Evolutionary conservation across 2,888 invertebrate species (phyloP).

Genomic region (Catocala nupta): DNA sequence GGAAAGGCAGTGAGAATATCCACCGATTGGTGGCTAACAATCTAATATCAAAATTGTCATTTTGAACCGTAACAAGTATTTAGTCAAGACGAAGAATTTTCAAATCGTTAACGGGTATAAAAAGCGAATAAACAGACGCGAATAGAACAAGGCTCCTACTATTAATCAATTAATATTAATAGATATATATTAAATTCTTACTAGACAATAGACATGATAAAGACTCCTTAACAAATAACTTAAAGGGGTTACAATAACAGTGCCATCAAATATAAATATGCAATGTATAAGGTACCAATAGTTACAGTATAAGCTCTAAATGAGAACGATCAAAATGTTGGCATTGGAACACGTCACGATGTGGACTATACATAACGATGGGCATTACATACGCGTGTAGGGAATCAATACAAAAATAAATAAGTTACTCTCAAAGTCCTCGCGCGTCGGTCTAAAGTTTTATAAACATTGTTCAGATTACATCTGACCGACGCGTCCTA

Average conservation of each 20-base stretch:
- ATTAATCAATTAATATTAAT: conserved; percentile 77
- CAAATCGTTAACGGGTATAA: conserved; percentile 72
- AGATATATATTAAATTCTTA: conserved; percentile 84
- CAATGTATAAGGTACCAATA: conserved; percentile 79
- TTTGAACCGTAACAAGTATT: conserved; percentile 72
- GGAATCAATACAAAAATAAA: conserved; percentile 39
- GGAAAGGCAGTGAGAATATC: conserved; percentile 75
- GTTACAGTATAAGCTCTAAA: conserved; percentile 80
- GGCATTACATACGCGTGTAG: conserved; percentile 34
- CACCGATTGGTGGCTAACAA: conserved; percentile 67
- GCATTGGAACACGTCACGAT: conserved; percentile 50
- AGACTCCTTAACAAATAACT: conserved; percentile 86
- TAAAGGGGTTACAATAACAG: conserved; percentile 83
- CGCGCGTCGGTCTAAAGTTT: conserved; percentile 67
- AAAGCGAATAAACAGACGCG: conserved; percentile 80
- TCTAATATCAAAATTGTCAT: conserved; percentile 63
- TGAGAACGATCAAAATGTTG: conserved; percentile 68
- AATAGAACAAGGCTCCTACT: conserved; percentile 82
- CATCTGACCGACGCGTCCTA: conserved; percentile 69
- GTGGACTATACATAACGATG: conserved; percentile 41
- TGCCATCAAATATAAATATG: conserved; percentile 82
- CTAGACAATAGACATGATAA: conserved; percentile 86
- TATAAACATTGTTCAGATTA: conserved; percentile 78
- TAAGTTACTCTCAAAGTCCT: conserved; percentile 45
- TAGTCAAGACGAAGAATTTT: conserved; percentile 59